These are phyloP conservation scores for Pipistrellus nathusii DNA, from an alignment of 2,797 vertebrate genomes.

Conservation along the genomic window DNA sequence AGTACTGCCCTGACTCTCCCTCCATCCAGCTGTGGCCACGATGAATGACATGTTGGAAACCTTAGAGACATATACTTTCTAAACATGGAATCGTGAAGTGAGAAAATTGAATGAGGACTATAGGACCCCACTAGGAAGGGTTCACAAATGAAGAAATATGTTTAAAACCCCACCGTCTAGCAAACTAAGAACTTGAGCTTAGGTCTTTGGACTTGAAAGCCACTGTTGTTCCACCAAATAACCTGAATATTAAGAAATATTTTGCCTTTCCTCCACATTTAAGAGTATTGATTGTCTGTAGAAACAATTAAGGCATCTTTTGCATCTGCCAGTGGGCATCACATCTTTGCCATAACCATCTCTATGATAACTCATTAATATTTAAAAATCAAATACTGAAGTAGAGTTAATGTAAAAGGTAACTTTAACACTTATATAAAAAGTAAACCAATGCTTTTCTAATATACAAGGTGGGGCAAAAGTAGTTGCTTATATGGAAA, in stretches of 20 bases:
- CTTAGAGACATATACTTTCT: slow-evolving; percentile 46
- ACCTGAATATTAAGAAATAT: neutral
- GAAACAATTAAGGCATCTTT: slow-evolving; percentile 24
- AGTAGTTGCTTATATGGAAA: neutral
- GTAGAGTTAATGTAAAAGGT: slow-evolving; percentile 38
- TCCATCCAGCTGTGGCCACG: slow-evolving; percentile 61
- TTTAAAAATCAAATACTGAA: slow-evolving; percentile 16
- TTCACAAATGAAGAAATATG: neutral
- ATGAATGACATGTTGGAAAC: slow-evolving; percentile 73
- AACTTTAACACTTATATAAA: neutral
- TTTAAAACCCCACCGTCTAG: neutral
- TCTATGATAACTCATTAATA: neutral
- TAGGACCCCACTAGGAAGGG: neutral
- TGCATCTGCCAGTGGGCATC: neutral
- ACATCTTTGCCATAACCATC: neutral
- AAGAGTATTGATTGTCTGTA: neutral
- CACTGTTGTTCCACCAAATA: neutral
- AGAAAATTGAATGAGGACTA: neutral
- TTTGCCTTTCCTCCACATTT: neutral
- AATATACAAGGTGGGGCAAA: neutral
- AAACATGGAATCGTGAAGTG: slow-evolving; percentile 46
- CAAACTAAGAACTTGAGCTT: neutral
- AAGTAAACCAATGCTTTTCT: slow-evolving; percentile 4
- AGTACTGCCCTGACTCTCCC: slow-evolving; percentile 28
- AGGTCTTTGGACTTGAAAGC: neutral